Evolutionary conservation across 2,888 invertebrate genomes (phyloP).

Genomic region (Sesia apiformis): DNA sequence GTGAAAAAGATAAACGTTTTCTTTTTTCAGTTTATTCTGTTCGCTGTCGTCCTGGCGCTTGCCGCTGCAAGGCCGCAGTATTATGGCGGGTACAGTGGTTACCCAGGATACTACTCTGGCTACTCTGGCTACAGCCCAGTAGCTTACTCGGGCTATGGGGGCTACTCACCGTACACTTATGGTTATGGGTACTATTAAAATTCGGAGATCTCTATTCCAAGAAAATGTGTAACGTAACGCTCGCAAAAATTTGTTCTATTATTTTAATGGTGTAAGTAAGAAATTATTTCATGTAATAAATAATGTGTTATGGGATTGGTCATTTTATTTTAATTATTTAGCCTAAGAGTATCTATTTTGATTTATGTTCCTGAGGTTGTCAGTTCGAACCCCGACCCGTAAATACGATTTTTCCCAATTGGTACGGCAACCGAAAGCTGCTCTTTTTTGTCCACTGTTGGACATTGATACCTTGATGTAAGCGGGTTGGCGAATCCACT

Average conservation of each 20-base stretch:
- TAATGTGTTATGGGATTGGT: background rate
- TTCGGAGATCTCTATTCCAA: background rate
- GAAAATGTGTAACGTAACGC: background rate
- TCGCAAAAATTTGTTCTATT: background rate
- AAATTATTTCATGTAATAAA: background rate
- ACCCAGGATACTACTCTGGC: constrained; percentile 40
- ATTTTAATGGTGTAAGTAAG: background rate
- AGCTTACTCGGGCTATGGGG: constrained; percentile 40
- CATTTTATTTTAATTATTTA: too few species aligned
- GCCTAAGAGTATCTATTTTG: too few species aligned
- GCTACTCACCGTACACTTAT: constrained; percentile 38
- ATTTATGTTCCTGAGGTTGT: too few species aligned
- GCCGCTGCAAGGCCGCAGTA: constrained; percentile 61
- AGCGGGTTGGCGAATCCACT: too few species aligned
- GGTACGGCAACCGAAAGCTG: too few species aligned
- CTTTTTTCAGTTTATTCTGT: constrained; percentile 56
- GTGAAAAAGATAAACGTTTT: background rate
- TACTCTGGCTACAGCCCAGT: constrained; percentile 51
- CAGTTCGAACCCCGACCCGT: too few species aligned
- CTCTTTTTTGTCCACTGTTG: too few species aligned
- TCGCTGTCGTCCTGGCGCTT: constrained; percentile 52
- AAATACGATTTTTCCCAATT: too few species aligned
- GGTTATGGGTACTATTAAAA: constrained; percentile 50
- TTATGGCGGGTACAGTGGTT: constrained; percentile 28
- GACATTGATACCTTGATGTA: too few species aligned